Base-by-base conservation (phyloP, 2,113 vertebrate species). In the Mastomys natalensis region DNA sequence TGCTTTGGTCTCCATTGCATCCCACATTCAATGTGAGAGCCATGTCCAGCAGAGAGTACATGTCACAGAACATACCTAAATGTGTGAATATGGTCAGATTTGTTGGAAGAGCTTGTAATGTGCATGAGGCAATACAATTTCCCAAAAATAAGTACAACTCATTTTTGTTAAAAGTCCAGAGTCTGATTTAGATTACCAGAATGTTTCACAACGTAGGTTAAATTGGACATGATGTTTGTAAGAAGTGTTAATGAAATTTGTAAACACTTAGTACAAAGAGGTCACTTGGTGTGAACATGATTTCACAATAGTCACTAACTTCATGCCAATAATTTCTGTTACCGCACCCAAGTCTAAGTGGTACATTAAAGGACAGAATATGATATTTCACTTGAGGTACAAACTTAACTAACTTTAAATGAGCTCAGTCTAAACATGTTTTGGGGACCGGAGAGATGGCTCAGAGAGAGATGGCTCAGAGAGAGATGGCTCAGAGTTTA, bases 201-300 rank as follows among this genome's bases (percentile, higher is more conserved):
- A 92, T 94, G 31, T 97, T 98, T 96, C 96, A 95, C 95, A 98
- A 97, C 48, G 66, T 31, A 91, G 62, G 87, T 13, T 58, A 81
- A 96, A 74, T 48, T 45, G 37, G 51, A 80, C 81, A 48, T 24
- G 31, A 34, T 76, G 15, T 87, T 94, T 68, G 66, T 15, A 40
- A 94, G 93, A 95, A 97, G 1, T 43, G 21, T 87, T 74, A 66
- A 66, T 74, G 88, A 92, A 95, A 91, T 92, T 45, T 91, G 73
- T 93, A 92, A 97, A 97, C 77, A 97, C n/a, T 89, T 70, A 60
- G 40, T 48, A 66, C 16, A 2, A 6, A 95, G 21, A 48, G 66
- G 26, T 91, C 48, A 87, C 8, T 68, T 51, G 19, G 66, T 60
- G 43, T 78, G 78, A 85, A 70, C 95, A 53, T 89, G 53, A 92